phyloP scores from a whole-genome alignment of 1,140 invertebrate genomes.

The Aphaenogaster floridana region DNA sequence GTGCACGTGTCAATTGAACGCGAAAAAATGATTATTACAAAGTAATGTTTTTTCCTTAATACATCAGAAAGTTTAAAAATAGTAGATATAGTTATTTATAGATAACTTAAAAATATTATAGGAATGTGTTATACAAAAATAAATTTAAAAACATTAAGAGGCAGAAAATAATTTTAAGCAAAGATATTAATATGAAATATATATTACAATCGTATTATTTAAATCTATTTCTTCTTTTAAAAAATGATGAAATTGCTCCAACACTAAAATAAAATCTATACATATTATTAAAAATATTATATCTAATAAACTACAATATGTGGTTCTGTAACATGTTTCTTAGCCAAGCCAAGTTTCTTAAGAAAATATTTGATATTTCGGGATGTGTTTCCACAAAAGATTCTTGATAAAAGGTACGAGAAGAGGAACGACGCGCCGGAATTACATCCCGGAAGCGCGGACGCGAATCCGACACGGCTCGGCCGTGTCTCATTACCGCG shows the following conservation, averaged over 20 bases:
- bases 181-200: too few species aligned
- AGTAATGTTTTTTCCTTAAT: too few species aligned
- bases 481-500: constrained; percentile 77
- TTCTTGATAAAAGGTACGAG: constrained; percentile 33
- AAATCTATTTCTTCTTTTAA: too few species aligned
- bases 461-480: constrained; percentile 53
- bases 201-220: too few species aligned
- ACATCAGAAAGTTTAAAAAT: too few species aligned
- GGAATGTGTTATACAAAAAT: too few species aligned
- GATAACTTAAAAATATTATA: too few species aligned
- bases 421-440: constrained; percentile 20
- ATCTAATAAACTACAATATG: not conserved
- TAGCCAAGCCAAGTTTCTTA: not conserved
- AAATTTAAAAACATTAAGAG: too few species aligned
- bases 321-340: not conserved
- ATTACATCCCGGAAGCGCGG: constrained; percentile 73
- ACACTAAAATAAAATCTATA: not conserved
- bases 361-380: not conserved
- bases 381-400: not conserved
- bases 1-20: too few species aligned
- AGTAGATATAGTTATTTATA: too few species aligned
- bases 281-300: not conserved
- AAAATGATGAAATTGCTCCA: not conserved
- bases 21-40: too few species aligned
- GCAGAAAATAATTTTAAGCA: too few species aligned